These are phyloP conservation scores for Phortica okadai DNA, from an alignment of 2,888 invertebrate genomes.

Conservation along the genomic window DNA sequence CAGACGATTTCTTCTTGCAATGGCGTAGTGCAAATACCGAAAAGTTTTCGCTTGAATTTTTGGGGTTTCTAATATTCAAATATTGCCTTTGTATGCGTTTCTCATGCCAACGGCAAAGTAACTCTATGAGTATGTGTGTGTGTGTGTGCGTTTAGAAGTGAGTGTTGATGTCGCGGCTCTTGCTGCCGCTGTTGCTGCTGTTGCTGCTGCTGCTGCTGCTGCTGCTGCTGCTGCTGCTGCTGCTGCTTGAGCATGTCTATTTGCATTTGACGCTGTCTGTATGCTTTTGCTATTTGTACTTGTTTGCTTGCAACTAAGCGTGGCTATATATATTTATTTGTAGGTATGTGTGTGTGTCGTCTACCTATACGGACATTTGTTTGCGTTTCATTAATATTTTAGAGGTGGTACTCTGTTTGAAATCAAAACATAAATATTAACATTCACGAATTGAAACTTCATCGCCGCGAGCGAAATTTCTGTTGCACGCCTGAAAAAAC, in stretches of 20 bases:
- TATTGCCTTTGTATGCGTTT: slow-evolving; percentile 6
- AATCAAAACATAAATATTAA: slow-evolving; percentile 73
- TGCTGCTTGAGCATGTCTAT: slow-evolving; percentile 47
- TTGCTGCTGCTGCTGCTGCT: slow-evolving; percentile 25
- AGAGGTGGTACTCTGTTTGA: slow-evolving; percentile 68
- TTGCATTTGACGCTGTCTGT: slow-evolving; percentile 58
- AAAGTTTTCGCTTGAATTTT: slow-evolving; percentile 46
- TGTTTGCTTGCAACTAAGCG: slow-evolving; percentile 39
- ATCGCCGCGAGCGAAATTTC: slow-evolving; percentile 64
- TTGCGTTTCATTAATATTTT: slow-evolving; percentile 73
- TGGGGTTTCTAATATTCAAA: slow-evolving; percentile 53
- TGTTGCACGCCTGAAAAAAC: slow-evolving; percentile 63
- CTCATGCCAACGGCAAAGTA: neutral
- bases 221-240: slow-evolving; percentile 27
- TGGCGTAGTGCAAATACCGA: slow-evolving; percentile 37
- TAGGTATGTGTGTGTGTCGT: slow-evolving; percentile 42
- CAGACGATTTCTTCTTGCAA: neutral
- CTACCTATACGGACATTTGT: slow-evolving; percentile 64
- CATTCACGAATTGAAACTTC: slow-evolving; percentile 72
- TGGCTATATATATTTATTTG: neutral
- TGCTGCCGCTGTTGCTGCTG: slow-evolving; percentile 28
- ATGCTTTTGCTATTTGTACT: slow-evolving; percentile 49
- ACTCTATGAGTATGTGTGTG: slow-evolving; percentile 2
- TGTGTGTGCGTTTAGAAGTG: neutral
- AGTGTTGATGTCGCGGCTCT: neutral